These are phyloP conservation scores for Palythoa grandiflora DNA, from an alignment of 92 coral and sea anemone genomes.

Conservation along the genomic window DNA sequence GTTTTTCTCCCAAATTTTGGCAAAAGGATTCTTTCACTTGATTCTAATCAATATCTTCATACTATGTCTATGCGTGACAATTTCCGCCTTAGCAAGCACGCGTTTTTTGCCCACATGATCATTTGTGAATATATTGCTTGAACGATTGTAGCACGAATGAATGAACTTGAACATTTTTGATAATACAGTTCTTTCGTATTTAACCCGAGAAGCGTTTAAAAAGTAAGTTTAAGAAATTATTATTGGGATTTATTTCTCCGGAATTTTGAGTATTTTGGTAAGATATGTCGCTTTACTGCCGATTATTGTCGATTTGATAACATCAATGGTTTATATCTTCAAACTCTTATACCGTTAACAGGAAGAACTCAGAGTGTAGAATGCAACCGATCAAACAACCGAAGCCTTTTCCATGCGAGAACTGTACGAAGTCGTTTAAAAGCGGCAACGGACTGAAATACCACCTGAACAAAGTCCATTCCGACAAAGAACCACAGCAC, in stretches of 20 bases:
- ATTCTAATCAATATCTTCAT: neutral
- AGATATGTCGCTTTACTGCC: neutral
- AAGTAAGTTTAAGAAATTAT: neutral
- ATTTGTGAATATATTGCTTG: neutral
- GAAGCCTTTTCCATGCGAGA: conserved; percentile 64
- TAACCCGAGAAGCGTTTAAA: neutral
- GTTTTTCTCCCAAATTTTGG: neutral
- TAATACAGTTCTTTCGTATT: neutral
- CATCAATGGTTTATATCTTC: neutral
- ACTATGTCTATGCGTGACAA: neutral
- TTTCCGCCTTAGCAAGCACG: conserved; percentile 24
- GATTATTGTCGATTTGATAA: neutral
- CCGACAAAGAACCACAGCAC: conserved; percentile 43
- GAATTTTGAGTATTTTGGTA: neutral
- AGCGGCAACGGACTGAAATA: conserved; percentile 84
- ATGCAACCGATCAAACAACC: conserved; percentile 78
- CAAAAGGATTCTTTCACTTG: neutral
- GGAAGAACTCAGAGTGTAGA: neutral
- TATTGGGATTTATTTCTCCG: neutral
- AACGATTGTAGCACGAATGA: neutral
- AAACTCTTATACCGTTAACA: neutral
- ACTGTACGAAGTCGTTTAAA: conserved; percentile 79
- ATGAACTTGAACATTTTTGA: neutral
- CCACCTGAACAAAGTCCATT: conserved; percentile 69
- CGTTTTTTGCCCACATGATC: neutral